Evolutionary conservation across 1,140 invertebrate species (phyloP).

Genomic region (Copidosoma floridanum): DNA sequence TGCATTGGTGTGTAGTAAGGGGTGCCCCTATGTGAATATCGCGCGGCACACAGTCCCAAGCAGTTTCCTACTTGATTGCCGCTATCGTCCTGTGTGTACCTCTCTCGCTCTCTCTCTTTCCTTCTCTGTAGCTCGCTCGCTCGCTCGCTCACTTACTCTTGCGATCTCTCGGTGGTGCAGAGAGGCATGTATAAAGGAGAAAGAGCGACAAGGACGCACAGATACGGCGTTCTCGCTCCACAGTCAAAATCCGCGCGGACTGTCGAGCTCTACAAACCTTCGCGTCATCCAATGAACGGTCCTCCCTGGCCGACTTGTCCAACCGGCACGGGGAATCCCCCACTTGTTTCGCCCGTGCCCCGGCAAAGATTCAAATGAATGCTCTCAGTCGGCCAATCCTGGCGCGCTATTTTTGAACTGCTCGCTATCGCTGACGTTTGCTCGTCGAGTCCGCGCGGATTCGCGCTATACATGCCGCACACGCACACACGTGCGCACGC

Average conservation of each 20-base stretch:
- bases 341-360: constrained; percentile 5
- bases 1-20: constrained; percentile 41
- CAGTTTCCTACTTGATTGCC: constrained; percentile 59
- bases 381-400: constrained; percentile 40
- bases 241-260: constrained; percentile 46
- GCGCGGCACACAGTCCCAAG: constrained; percentile 55
- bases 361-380: constrained; percentile 43
- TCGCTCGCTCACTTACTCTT: background rate
- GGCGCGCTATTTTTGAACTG: constrained; percentile 38
- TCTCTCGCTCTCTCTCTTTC: background rate
- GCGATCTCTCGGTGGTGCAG: constrained; percentile 19
- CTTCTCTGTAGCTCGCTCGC: background rate
- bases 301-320: constrained; percentile 33
- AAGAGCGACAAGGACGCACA: background rate
- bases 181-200: constrained; percentile 12
- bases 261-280: background rate
- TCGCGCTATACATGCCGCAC: background rate
- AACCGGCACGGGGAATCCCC: constrained; percentile 23
- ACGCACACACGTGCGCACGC: no score
- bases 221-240: constrained; percentile 2
- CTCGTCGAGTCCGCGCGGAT: constrained; percentile 48
- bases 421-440: no score
- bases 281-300: constrained; percentile 40
- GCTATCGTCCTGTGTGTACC: constrained; percentile 51
- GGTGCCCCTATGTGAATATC: constrained; percentile 54